phyloP scores from a whole-genome alignment of 2,113 vertebrate genomes.

The Cromileptes altivelis region DNA sequence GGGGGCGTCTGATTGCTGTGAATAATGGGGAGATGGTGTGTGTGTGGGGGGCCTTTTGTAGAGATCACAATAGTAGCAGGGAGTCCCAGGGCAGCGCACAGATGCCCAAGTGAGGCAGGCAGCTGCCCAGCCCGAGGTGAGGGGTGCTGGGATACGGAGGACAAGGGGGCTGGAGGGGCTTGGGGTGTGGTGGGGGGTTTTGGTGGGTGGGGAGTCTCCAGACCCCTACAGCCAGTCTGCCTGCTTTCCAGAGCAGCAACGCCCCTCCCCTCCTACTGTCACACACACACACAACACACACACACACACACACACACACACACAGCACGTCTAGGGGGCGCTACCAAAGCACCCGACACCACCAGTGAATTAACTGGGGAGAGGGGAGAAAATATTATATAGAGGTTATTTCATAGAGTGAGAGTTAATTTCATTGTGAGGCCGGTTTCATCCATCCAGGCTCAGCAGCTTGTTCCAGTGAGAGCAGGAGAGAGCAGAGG shows the following conservation, averaged over 20 bases:
- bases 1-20: slow-evolving; percentile 65
- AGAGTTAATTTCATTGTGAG: slow-evolving; percentile 69
- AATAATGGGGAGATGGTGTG: slow-evolving; percentile 76
- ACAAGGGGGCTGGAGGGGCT: slow-evolving; percentile 49
- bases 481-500: slow-evolving; percentile 62
- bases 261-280: slow-evolving; percentile 67
- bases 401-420: slow-evolving; percentile 60
- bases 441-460: slow-evolving; percentile 63
- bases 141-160: slow-evolving; percentile 67
- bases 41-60: slow-evolving; percentile 76
- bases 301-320: slow-evolving; percentile 8
- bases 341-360: slow-evolving; percentile 50
- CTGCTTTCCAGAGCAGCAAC: slow-evolving; percentile 63
- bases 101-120: slow-evolving; percentile 79
- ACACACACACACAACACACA: slow-evolving; percentile 11
- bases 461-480: slow-evolving; percentile 62
- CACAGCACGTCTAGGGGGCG: slow-evolving; percentile 51
- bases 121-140: slow-evolving; percentile 78
- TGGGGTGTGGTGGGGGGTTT: slow-evolving; percentile 8
- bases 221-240: slow-evolving; percentile 65
- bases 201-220: slow-evolving; percentile 29
- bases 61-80: slow-evolving; percentile 81
- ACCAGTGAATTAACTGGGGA: slow-evolving; percentile 46
- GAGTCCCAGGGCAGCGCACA: slow-evolving; percentile 78
- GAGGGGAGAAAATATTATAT: slow-evolving; percentile 14